phyloP scores from a whole-genome alignment of 2,113 vertebrate species.

The Tor tambroides region DNA sequence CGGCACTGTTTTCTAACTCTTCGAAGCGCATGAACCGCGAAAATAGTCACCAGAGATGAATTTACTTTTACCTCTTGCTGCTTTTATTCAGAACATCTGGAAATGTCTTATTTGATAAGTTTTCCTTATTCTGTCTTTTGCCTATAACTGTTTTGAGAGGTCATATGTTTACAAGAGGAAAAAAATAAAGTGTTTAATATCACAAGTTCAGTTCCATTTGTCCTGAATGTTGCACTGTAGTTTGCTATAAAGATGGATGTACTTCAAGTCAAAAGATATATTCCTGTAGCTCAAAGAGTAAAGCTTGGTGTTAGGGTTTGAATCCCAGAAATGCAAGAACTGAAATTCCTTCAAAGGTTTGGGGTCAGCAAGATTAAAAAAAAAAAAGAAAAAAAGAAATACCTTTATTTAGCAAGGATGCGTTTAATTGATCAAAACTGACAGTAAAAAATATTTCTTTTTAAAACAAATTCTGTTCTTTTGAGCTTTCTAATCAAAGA shows the following conservation, averaged over 20 bases:
- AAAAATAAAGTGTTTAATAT: constrained; percentile 47
- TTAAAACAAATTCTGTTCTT: too few relatives aligned
- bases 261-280: not conserved
- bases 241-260: not conserved
- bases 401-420: not conserved
- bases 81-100: constrained; percentile 14
- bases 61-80: not conserved
- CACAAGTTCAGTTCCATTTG: not conserved
- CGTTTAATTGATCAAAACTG: not conserved
- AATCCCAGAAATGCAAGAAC: not conserved
- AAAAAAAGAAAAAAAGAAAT: too few relatives aligned
- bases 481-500: too few relatives aligned
- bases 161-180: constrained; percentile 35
- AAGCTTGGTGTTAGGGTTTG: not conserved
- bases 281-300: not conserved
- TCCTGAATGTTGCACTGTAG: not conserved
- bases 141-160: constrained; percentile 20
- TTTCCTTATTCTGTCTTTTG: constrained; percentile 11
- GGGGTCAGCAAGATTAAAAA: not conserved
- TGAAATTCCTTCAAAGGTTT: not conserved
- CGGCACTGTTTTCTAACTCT: constrained; percentile 11
- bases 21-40: constrained; percentile 5
- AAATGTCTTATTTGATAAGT: not conserved
- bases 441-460: too few relatives aligned
- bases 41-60: constrained; percentile 4